These are phyloP conservation scores for Caenorhabditis angaria DNA, from an alignment of 2,888 invertebrate species.

Conservation along the genomic window DNA sequence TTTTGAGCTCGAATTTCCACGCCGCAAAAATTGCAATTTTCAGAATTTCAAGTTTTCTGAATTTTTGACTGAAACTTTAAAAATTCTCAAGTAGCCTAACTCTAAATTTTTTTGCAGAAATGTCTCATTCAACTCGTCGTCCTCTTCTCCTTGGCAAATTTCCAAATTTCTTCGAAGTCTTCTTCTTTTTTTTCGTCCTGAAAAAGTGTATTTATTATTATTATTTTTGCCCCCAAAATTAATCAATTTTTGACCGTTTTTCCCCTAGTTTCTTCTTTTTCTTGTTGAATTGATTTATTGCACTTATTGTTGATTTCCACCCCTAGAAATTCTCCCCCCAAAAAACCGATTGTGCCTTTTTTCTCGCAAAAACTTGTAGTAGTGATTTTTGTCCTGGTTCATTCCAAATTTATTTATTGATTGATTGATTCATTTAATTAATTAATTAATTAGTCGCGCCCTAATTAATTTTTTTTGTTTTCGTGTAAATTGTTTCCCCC, in stretches of 20 bases:
- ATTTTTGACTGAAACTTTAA: background rate
- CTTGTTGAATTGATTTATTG: constrained; percentile 3
- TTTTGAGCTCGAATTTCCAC: too few species aligned
- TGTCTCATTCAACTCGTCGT: constrained; percentile 5
- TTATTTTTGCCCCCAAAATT: too few species aligned
- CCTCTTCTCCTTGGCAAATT: too few species aligned
- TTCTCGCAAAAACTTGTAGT: constrained; percentile 17
- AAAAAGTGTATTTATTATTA: constrained; percentile 23
- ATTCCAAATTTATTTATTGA: constrained; percentile 11
- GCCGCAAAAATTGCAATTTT: too few species aligned
- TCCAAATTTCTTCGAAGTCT: too few species aligned
- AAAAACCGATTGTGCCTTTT: constrained; percentile 9
- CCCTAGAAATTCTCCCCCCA: background rate
- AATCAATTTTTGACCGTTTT: background rate
- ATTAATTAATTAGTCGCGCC: constrained; percentile 8
- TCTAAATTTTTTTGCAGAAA: background rate
- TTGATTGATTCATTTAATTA: too few species aligned
- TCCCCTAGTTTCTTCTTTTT: constrained; percentile 2
- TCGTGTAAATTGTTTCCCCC: background rate
- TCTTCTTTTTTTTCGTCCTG: constrained; percentile 14
- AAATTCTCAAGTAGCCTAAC: background rate
- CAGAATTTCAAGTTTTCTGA: too few species aligned
- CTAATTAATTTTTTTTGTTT: constrained; percentile 11
- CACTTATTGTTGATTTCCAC: background rate
- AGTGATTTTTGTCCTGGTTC: constrained; percentile 19